phyloP scores from a whole-genome alignment of 2,888 invertebrate species.

The Maniola hyperantus region DNA sequence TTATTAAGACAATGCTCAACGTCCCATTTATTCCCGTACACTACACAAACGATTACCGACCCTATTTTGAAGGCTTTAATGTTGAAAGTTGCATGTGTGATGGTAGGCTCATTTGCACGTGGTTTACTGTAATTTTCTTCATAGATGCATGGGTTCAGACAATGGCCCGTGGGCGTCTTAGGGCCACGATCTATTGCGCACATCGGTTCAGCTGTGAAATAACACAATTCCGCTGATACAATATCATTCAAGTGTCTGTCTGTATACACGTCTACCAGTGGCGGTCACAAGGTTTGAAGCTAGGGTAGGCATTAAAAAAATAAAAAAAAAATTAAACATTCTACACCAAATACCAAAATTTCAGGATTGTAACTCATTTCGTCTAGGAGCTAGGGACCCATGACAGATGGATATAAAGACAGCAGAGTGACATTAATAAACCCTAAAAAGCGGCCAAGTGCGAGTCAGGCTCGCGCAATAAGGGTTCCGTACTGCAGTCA shows the following conservation, averaged over 20 bases:
- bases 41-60: neutral
- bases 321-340: no score
- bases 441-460: no score
- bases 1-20: conserved; percentile 25
- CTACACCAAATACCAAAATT: no score
- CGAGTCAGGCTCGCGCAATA: no score
- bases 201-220: conserved; percentile 39
- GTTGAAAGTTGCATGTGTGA: neutral
- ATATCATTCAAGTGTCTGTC: conserved; percentile 2
- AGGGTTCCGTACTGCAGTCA: no score
- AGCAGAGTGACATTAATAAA: no score
- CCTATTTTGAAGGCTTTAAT: neutral
- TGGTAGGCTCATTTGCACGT: conserved; percentile 29
- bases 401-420: no score
- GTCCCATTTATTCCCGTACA: conserved; percentile 6
- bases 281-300: no score
- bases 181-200: conserved; percentile 56
- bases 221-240: conserved; percentile 26
- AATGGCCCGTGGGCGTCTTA: conserved; percentile 55
- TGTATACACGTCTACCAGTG: conserved; percentile 1
- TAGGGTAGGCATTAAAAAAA: no score
- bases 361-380: no score
- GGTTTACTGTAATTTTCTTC: conserved; percentile 37
- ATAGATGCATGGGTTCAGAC: conserved; percentile 42
- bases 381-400: no score